Evolutionary conservation across 2,888 invertebrate species (phyloP), one percentile per base, ranked within the genome.

Genomic region (Himalopsyche anomala): DNA sequence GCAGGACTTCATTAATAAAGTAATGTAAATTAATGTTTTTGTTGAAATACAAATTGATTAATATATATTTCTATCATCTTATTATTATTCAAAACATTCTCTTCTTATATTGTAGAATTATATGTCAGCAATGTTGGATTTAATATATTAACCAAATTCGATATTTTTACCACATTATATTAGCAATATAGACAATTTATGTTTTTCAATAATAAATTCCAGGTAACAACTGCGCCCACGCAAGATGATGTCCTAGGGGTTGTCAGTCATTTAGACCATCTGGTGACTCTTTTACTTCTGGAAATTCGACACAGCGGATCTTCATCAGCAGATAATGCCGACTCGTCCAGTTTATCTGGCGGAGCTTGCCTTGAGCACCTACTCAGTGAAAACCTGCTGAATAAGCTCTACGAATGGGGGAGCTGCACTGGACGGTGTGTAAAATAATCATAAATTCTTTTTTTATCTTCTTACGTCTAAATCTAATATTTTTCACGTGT

Each of bases 221-320:
- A 94, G 93, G 93, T 91, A 80, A 91, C 92, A 79, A 91, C 93
- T 90, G 91, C 94, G 89, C 95, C 95, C 55, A 93, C 92, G 88
- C 96, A 97, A 90, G 98, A 98, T 91, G 98, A 98, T 91, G 96
- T 98, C 1, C 94, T 97, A 74, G 96, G 96, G 40, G 98, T 99
- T 82, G 96, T 98, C 28, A 98, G 97, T 90, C 98, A 98, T 90
- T 92, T 99, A 90, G 98, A 98, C 91, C 98, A 98, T 91, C 96
- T 99, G 95, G 95, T 96, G 3, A 97, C 96, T 0, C 93, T 99
- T 36, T 92, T 98, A 84, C 93, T 97, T 28, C 94, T 97, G 87
- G 98, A 98, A 91, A 94, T 97, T n/a, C 93, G 95, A 87, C 95
- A 96, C 85, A 92, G 95, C 88, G 36, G 74, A n/a, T 74, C 91